Evolutionary conservation across 2,797 vertebrate species (phyloP).

Genomic region (Myiotriccus ornatus): DNA sequence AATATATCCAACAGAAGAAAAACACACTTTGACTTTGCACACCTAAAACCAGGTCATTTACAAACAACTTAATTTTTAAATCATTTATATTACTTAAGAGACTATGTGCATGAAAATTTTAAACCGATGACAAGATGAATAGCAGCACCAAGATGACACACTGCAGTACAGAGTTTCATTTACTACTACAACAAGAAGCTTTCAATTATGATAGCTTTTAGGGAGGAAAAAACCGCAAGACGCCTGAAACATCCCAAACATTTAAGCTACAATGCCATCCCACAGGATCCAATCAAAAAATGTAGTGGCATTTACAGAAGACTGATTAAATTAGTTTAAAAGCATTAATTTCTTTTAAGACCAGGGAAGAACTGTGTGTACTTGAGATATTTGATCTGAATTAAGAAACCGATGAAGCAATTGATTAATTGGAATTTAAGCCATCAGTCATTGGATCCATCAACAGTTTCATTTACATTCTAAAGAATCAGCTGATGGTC

Average conservation of each 20-base stretch:
- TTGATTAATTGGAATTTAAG: constrained; percentile 99
- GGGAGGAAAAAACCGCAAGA: not conserved
- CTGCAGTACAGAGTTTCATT: constrained; percentile 31
- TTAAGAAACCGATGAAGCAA: constrained; percentile 96
- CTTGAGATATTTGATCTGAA: constrained; percentile 98
- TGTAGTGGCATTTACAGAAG: constrained; percentile 85
- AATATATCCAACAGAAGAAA: constrained; percentile 38
- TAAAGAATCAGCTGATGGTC: constrained; percentile 93
- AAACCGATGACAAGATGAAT: constrained; percentile 54
- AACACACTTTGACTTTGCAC: constrained; percentile 19
- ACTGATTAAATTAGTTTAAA: constrained; percentile 91
- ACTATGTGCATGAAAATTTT: constrained; percentile 63
- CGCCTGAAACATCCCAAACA: constrained; percentile 57
- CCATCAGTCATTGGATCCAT: constrained; percentile 95
- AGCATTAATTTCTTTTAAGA: constrained; percentile 93
- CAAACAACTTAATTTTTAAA: constrained; percentile 72
- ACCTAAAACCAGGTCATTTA: constrained; percentile 39
- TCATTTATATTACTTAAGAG: constrained; percentile 68
- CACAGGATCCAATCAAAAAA: constrained; percentile 73
- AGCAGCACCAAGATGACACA: constrained; percentile 9
- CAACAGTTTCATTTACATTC: constrained; percentile 95
- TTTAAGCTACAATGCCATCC: constrained; percentile 80
- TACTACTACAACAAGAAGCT: constrained; percentile 19
- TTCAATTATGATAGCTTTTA: constrained; percentile 9
- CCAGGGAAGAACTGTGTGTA: constrained; percentile 84